Conservation (phyloP, 2,797 vertebrate genomes). For the Onychomys torridus region DNA sequence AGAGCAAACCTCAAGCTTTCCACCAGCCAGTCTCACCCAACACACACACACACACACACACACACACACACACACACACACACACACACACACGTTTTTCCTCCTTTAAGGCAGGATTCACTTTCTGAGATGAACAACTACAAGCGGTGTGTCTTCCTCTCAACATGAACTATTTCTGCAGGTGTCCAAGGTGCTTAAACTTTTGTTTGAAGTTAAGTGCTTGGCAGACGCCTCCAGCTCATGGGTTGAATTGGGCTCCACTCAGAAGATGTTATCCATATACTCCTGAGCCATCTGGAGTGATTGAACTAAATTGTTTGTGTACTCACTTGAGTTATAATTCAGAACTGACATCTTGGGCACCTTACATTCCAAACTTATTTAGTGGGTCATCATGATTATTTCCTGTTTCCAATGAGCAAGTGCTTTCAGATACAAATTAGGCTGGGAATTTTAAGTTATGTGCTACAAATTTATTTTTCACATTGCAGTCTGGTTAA, state of each 20-base stretch:
- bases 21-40: not conserved
- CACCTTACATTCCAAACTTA: not conserved
- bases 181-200: not conserved
- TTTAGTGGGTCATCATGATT: not conserved
- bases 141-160: not conserved
- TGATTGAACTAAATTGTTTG: not conserved
- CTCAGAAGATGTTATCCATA: not conserved
- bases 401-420: slow-evolving; percentile 21
- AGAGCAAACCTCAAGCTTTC: not conserved
- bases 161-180: not conserved
- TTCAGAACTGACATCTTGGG: not conserved
- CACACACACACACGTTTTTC: no score
- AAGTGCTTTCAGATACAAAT: not conserved
- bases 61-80: no score
- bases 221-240: not conserved
- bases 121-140: not conserved
- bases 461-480: not conserved
- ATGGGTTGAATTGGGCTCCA: not conserved
- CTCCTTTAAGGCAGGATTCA: not conserved
- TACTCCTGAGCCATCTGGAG: not conserved
- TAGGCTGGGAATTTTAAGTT: slow-evolving; percentile 12
- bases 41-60: not conserved
- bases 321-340: not conserved
- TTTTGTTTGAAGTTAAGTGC: not conserved
- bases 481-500: not conserved